Evolutionary conservation across 2,113 vertebrate species (phyloP).

Genomic region (Callithrix jacchus): DNA sequence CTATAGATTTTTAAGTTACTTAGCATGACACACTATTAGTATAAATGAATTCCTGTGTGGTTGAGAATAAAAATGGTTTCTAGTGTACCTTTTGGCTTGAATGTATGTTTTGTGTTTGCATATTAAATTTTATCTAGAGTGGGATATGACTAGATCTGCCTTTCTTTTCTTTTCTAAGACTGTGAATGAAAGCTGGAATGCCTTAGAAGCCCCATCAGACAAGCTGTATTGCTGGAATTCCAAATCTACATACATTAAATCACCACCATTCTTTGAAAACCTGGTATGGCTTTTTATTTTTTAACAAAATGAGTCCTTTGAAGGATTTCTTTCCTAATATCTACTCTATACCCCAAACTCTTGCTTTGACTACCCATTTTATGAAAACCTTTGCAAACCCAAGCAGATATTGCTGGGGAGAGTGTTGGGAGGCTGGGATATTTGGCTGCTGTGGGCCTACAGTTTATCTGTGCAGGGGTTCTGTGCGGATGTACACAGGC

Average conservation of each 20-base stretch:
- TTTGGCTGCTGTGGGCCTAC: neutral
- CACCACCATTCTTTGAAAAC: slow-evolving; percentile 95
- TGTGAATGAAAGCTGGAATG: slow-evolving; percentile 95
- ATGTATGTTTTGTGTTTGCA: neutral
- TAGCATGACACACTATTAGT: neutral
- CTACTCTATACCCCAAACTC: neutral
- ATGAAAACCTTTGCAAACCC: neutral
- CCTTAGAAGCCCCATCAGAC: slow-evolving; percentile 90
- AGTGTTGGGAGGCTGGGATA: neutral
- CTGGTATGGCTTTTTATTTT: slow-evolving; percentile 86
- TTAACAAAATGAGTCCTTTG: slow-evolving; percentile 18
- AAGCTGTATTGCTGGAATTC: slow-evolving; percentile 94
- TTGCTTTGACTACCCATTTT: neutral
- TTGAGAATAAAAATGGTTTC: neutral
- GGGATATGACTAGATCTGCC: neutral
- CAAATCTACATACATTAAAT: slow-evolving; percentile 97
- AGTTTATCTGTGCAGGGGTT: neutral
- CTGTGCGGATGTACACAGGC: neutral
- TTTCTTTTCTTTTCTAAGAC: slow-evolving; percentile 81
- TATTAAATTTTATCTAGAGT: slow-evolving; percentile 42
- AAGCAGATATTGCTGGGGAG: neutral
- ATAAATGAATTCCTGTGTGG: neutral
- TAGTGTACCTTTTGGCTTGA: neutral
- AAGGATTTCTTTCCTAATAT: neutral
- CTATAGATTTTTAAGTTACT: neutral